Evolutionary conservation across 2,113 vertebrate genomes (phyloP).

Genomic region (Tautogolabrus adspersus): DNA sequence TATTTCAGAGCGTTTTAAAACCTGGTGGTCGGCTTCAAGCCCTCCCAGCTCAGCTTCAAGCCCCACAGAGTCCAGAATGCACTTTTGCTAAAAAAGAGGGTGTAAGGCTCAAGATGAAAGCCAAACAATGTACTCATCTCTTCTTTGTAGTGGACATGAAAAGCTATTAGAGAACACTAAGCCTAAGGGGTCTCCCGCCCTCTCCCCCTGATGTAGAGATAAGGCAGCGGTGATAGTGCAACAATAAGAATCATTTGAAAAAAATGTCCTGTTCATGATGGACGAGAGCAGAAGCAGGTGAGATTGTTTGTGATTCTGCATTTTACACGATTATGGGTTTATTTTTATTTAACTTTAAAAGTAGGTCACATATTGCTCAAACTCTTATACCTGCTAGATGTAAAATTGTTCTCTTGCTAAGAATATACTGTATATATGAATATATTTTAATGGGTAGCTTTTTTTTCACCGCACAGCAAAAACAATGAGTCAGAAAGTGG

Average conservation of each 20-base stretch:
- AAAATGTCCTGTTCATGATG: conserved; percentile 17
- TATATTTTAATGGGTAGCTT: too few species aligned
- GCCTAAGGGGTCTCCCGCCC: conserved; percentile 28
- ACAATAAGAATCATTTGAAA: conserved; percentile 13
- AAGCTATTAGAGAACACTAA: conserved; percentile 69
- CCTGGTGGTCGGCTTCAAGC: conserved; percentile 8
- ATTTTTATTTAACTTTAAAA: background rate
- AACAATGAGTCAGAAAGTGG: background rate
- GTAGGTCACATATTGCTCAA: background rate
- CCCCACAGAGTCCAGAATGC: conserved; percentile 24
- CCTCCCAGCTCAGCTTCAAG: conserved; percentile 17
- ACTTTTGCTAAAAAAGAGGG: conserved; percentile 14
- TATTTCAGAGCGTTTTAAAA: conserved; percentile 2
- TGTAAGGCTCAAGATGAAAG: conserved; percentile 32
- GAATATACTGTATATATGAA: background rate
- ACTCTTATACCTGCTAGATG: background rate
- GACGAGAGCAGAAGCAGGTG: conserved; percentile 40
- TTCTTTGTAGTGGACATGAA: conserved; percentile 68
- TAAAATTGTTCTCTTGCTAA: background rate
- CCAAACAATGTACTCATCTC: background rate
- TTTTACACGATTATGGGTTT: background rate
- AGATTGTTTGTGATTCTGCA: background rate
- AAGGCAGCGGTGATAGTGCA: conserved; percentile 22
- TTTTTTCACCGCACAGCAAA: background rate
- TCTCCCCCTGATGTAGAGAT: conserved; percentile 13